Evolutionary conservation across 1,140 invertebrate species (phyloP), one percentile per base, ranked within the genome.

Genomic region (Drosophila lowei): DNA sequence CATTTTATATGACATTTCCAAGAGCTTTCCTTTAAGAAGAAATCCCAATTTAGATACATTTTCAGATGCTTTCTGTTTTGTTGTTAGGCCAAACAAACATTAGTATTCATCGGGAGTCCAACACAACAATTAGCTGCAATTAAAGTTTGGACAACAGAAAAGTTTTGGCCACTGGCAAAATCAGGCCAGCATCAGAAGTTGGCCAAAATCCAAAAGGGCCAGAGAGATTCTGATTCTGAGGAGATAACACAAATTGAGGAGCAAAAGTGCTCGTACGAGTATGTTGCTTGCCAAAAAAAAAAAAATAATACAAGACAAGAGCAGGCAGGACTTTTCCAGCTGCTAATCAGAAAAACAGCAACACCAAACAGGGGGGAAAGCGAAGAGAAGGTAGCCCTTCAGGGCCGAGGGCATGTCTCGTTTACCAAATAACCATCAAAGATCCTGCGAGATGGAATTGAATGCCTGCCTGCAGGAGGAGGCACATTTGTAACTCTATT

Each of bases 91-190:
- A 38, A 21, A 7, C 11, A 48, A 55, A 34, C 11, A 21, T 41
- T 16, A 15, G 7, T 18, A 28, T 67, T 60, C 61, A 62, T 57
- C 80, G 70, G 59, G 56, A 55, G 60, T 68, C 66, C 73, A 80
- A 77, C 81, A 77, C 44, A 62, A 58, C 78, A 85, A 85, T 85
- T 85, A 86, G 61, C 66, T 50, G 64, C 68, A 81, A 86, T 86
- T 80, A 84, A 79, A 75, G 68, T 57, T 56, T 6, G 38, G 52
- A 34, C 50, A 44, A 44, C 53, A 86, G 68, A 54, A 73, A 70
- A 73, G 50, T 85, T 48, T 63, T 23, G 56, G 47, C 61, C 52
- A 61, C n/a, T 43, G 47, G 25, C 49, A 54, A 59, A 62, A 77
- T 44, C 56, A 43, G 48, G 58, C 54, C 30, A 70, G 47, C 42